These are phyloP conservation scores for Arctia plantaginis DNA, from an alignment of 2,888 invertebrate species.

Conservation along the genomic window DNA sequence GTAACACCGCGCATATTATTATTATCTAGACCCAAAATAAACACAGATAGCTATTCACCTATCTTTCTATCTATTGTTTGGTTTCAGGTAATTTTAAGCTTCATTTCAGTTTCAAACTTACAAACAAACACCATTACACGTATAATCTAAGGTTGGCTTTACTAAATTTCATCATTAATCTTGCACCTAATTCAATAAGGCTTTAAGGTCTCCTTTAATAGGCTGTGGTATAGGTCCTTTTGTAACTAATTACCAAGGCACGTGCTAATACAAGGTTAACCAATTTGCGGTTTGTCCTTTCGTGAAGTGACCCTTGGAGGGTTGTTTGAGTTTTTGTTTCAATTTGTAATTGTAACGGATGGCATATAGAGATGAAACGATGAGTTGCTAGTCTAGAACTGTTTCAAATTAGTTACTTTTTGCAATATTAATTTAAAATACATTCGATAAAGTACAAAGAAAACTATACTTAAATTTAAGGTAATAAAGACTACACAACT, in stretches of 20 bases:
- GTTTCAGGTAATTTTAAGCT: background rate
- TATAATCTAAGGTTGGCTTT: background rate
- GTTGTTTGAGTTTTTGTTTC: slow-evolving; percentile 13
- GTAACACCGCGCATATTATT: too few relatives aligned
- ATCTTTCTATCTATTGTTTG: background rate
- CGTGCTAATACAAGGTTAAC: slow-evolving; percentile 33
- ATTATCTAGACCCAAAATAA: too few relatives aligned
- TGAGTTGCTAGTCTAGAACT: background rate
- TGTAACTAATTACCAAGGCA: slow-evolving; percentile 40
- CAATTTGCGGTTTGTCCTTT: slow-evolving; percentile 35
- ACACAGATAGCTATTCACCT: too few relatives aligned
- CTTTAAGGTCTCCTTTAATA: background rate
- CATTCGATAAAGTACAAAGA: too few relatives aligned
- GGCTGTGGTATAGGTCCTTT: slow-evolving; percentile 18
- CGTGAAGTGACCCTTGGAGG: slow-evolving; percentile 6
- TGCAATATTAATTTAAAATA: too few relatives aligned
- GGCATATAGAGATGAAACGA: background rate
- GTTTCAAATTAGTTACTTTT: too few relatives aligned
- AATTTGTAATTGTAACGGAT: slow-evolving; percentile 1
- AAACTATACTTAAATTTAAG: too few relatives aligned
- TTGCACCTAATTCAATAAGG: background rate
- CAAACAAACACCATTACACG: background rate
- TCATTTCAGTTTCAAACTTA: background rate
- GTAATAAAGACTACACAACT: too few relatives aligned
- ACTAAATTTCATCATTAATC: background rate